Base-by-base conservation (phyloP, 2,797 vertebrate genomes). In the Xenops minutus region DNA sequence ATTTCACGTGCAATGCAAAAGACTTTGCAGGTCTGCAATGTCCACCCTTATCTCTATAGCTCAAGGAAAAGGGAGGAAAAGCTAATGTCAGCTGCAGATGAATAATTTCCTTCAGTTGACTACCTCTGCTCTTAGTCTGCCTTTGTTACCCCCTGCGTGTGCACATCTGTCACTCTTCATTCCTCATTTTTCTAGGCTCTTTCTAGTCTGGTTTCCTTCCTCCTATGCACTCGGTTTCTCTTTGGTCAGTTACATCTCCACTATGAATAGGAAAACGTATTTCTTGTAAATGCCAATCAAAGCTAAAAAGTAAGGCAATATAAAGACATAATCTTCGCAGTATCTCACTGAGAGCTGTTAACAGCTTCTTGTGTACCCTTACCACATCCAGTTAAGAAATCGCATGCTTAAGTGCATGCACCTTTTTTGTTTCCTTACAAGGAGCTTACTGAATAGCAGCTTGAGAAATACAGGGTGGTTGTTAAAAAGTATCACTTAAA, bases 361-460 rank as follows among this genome's bases (percentile, higher is more conserved):
- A 67, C 64, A 43, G 22, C 63, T 85, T 75, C 55, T 76, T 77
- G 56, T 74, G 34, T 66, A 49, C 79, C 36, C 41, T 88, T 89
- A 68, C 91, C 78, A 77, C 91, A 93, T 61, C 81, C 56, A 91
- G 88, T 71, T 92, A 80, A 83, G 95, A 92, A 86, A 73, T 71
- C 27, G 59, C 44, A 14, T 67, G 61, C 62, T 61, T 67, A 59
- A 91, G 85, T 52, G 29, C 0, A 0, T 80, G 89, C 77, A 62
- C 67, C 90, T 79, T 76, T 82, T 87, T 59, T 77, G 72, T 79
- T 71, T 82, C 96, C 95, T 93, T 96, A 93, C 52, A 94, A 91
- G 88, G 93, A 91, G n/a, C 27, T 66, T 55, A 49, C 66, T 63
- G 72, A 46, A 22, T 34, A 79, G 81, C 86, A 91, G 63, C 52